Base-by-base conservation (phyloP, 2,797 vertebrate species). In the Pseudopleuronectes americanus region DNA sequence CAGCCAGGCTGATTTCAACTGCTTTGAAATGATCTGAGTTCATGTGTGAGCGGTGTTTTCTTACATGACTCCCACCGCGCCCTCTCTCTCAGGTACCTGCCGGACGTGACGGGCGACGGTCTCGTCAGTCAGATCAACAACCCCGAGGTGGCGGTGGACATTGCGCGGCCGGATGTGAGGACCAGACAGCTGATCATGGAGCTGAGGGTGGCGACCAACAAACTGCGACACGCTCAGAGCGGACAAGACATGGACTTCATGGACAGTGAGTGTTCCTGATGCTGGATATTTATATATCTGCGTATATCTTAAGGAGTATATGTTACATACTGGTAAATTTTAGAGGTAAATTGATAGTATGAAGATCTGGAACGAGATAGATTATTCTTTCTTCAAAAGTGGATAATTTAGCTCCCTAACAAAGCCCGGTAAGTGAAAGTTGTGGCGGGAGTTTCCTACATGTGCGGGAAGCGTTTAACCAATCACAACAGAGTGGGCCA, bases 61-160 rank as follows among this genome's bases (percentile, higher is more conserved):
- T 12, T 38, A 33, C 31, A 33, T 33, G 31, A 33, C 9, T 43
- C 4, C 16, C 12, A 36, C 19, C 51, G 26, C 72, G 63, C 66
- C 22, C 13, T 0, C 12, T 21, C 45, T 1, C n/a, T 64, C 76
- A 97, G 96, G 90, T 97, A 97, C 86, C 88, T 96, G 33, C 93
- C 94, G 0, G 94, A 94, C 0, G 96, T 97, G 75, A 95, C 89
- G 0, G 94, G 94, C 0, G 92, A 94, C 1, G 94, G 96, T 6
- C 87, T 94, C 45, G 89, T 94, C 1, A 95, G 94, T 83, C 96
- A 96, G 90, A 89, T 96, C 71, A 95, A 95, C 86, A 97, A 97
- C 78, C 96, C 96, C 0, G 96, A 97, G 87, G 87, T 97, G 71
- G 93, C 95, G 33, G 92, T 95, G 70, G 95, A 96, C 70, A 86